Evolutionary conservation across 2,113 vertebrate species (phyloP), one percentile per base, ranked within the genome.

Genomic region (Perca schrenkii): DNA sequence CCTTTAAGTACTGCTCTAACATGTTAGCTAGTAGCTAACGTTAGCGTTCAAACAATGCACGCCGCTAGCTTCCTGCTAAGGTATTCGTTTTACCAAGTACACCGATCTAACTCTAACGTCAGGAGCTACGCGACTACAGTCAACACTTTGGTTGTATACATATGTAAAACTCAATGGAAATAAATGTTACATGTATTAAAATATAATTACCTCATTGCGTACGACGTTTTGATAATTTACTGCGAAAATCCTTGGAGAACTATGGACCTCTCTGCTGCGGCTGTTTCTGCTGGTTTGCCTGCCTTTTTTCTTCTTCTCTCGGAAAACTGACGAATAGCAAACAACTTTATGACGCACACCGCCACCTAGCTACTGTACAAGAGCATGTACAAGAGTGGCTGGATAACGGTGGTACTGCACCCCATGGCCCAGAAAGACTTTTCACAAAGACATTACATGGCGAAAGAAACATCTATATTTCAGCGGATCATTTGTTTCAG

Each of bases 181-280:
- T 1, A 1, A 8, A 36, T n/a, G 8, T 8, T 0, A 8, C 2
- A 15, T 3, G 1, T 1, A 14, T 0, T 3, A 3, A 25, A 16
- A 15, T 13, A 73, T 1, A 25, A 8, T 60, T 73, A 94, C 94
- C 94, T 94, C 94, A 94, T 94, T 90, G 91, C 64, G 89, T 94
- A 94, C 79, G 93, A 93, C 94, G 94, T 94, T 80, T 94, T 94
- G 93, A 77, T 73, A 1, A 54, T 60, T 81, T 13, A 77, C 56
- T n/a, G 52, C 8, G 12, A 46, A 79, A 74, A 73, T 3, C 17
- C 3, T 3, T 6, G 0, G 74, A 90, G 86, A 92, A 93, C 1
- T 52, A n/a, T 15, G 49, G 0, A 28, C 15, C 50, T 53, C 34
- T 2, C 15, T 6, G 50, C 13, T 3, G 11, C 10, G 28, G 4